Evolutionary conservation across 2,113 vertebrate species (phyloP), one percentile per base, ranked within the genome.

Genomic region (Pachypanchax playfairii): DNA sequence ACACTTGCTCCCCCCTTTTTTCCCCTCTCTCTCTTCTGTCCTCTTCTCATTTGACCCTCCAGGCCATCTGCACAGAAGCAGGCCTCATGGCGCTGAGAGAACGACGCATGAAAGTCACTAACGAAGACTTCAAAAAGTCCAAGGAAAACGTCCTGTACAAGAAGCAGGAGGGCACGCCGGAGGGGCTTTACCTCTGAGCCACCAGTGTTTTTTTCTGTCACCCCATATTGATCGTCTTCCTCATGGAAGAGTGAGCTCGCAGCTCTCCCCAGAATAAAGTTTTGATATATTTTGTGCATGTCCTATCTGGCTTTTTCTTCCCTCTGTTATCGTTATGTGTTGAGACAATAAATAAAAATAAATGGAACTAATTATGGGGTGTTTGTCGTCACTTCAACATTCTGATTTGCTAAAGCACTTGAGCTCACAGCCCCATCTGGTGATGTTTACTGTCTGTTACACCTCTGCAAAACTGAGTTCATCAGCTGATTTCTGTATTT

Each of bases 71-170:
- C 65, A 99, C 97, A 49, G 97, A 99, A 85, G 97, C 96, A 13
- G 97, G 97, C 22, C 69, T 99, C 64, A 99, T 99, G 97, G 97
- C 97, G 35, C 61, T 99, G 62, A 86, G 97, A 41, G 97, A 99
- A 76, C 90, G 96, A 4, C 91, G 97, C 17, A 99, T 99, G 97
- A 99, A 99, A 91, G 96, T 99, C 50, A 99, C 97, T 70, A 98
- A 99, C n/a, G 97, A 99, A 89, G 97, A 99, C 81, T 99, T 98
- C 90, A 99, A 99, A 58, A 98, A 99, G 79, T 99, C 97, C 3
- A 99, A 99, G 89, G 97, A 99, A 63, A 99, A 99, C 0, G 95
- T 99, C 75, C 93, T 99, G 35, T 99, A 99, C 74, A 98, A 98
- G 87, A 99, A 99, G 76, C 97, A 99, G 74, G 97, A 99, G 88